Evolutionary conservation across 2,888 invertebrate genomes (phyloP).

Genomic region (Scrobipalpa costella): DNA sequence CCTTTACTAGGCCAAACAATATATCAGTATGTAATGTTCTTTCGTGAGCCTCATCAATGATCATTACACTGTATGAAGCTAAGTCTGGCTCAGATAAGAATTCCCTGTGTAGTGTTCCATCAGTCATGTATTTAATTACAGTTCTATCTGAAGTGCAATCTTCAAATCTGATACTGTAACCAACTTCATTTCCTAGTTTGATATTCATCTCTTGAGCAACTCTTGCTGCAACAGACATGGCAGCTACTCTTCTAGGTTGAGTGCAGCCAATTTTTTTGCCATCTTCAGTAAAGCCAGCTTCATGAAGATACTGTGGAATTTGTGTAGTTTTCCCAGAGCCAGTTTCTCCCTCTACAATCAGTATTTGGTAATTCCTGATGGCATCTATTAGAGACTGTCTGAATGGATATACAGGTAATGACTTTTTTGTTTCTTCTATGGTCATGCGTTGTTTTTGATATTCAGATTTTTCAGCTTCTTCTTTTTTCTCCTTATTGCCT

Average conservation of each 20-base stretch:
- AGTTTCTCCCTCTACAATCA: slow-evolving; percentile 99
- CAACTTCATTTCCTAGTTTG: slow-evolving; percentile 96
- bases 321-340: slow-evolving; percentile 99
- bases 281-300: slow-evolving; percentile 92
- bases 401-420: slow-evolving; percentile 97
- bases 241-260: slow-evolving; percentile 98
- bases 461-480: slow-evolving; percentile 84
- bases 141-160: slow-evolving; percentile 99
- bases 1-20: slow-evolving; percentile 97
- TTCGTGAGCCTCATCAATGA: slow-evolving; percentile 99
- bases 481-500: slow-evolving; percentile 83
- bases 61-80: slow-evolving; percentile 98
- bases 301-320: slow-evolving; percentile 98
- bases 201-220: slow-evolving; percentile 99
- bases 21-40: slow-evolving; percentile 99
- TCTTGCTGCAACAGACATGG: slow-evolving; percentile 99
- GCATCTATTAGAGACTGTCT: slow-evolving; percentile 93
- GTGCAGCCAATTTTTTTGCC: slow-evolving; percentile 97
- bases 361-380: slow-evolving; percentile 92
- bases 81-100: slow-evolving; percentile 98
- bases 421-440: slow-evolving; percentile 95
- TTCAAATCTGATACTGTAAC: slow-evolving; percentile 97
- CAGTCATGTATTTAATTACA: slow-evolving; percentile 99
- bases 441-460: slow-evolving; percentile 85
- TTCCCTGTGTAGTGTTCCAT: slow-evolving; percentile 98